phyloP scores from a whole-genome alignment of 2,113 vertebrate species.

The Epinephelus lanceolatus region DNA sequence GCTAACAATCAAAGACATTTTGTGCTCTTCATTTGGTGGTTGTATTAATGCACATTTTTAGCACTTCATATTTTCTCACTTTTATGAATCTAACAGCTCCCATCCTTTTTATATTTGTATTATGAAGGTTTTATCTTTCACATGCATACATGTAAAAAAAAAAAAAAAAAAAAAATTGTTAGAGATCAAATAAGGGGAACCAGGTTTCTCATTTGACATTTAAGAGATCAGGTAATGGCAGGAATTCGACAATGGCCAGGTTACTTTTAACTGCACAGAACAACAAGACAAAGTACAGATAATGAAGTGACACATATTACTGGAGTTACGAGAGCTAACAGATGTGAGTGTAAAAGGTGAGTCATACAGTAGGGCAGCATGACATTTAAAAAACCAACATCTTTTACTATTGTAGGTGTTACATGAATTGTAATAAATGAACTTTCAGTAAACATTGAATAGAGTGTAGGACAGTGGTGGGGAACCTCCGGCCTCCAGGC shows the following conservation, averaged over 20 bases:
- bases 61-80: neutral
- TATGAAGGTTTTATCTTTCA: neutral
- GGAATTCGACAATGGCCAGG: neutral
- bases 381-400: slow-evolving; percentile 23
- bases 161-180: neutral
- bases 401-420: neutral
- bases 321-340: slow-evolving; percentile 2
- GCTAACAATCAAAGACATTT: neutral
- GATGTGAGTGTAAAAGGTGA: slow-evolving; percentile 21
- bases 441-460: slow-evolving; percentile 30
- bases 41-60: neutral
- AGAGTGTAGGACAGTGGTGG: neutral
- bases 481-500: no score
- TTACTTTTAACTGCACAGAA: neutral
- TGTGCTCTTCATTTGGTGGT: neutral
- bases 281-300: neutral
- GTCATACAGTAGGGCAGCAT: neutral
- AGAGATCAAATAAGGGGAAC: neutral
- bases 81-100: neutral
- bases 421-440: slow-evolving; percentile 21
- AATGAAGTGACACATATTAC: neutral
- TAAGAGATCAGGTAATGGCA: neutral
- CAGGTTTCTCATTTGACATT: slow-evolving; percentile 8
- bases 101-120: neutral
- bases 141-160: slow-evolving; percentile 6